Evolutionary conservation across 2,113 vertebrate species (phyloP).

Genomic region (Lates calcarifer): DNA sequence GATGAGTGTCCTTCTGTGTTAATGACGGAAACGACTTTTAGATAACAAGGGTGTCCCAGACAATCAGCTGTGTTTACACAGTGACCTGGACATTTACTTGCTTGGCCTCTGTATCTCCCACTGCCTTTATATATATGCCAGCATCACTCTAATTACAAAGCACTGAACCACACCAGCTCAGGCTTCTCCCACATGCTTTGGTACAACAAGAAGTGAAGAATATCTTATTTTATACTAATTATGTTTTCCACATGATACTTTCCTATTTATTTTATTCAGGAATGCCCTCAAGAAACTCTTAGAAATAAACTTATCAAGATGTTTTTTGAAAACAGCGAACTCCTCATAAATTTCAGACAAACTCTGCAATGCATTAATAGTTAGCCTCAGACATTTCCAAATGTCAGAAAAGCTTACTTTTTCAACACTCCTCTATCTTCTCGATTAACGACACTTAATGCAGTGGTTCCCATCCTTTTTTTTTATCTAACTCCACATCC

Average conservation of each 20-base stretch:
- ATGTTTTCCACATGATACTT: background rate
- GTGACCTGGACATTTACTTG: constrained; percentile 76
- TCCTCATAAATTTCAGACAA: constrained; percentile 48
- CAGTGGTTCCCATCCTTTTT: constrained; percentile 1
- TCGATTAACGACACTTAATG: constrained; percentile 1
- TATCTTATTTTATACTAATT: constrained; percentile 1
- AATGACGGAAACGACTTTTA: constrained; percentile 83
- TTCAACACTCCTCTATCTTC: constrained; percentile 8
- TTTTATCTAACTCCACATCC: background rate
- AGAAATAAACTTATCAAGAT: constrained; percentile 14
- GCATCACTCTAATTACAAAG: constrained; percentile 54
- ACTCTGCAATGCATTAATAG: constrained; percentile 43
- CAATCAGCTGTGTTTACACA: constrained; percentile 74
- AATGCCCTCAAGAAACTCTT: constrained; percentile 30
- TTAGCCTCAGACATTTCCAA: constrained; percentile 61
- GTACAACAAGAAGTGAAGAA: background rate
- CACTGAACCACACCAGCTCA: background rate
- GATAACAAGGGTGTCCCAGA: constrained; percentile 81
- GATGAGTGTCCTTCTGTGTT: constrained; percentile 83
- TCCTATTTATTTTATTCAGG: constrained; percentile 1
- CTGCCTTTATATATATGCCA: constrained; percentile 45
- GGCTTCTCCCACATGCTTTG: background rate
- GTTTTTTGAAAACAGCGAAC: constrained; percentile 28
- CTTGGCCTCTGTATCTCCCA: constrained; percentile 45
- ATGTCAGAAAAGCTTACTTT: constrained; percentile 41